phyloP scores from a whole-genome alignment of 2,797 vertebrate species.

The Tauraco hartlaubi region DNA sequence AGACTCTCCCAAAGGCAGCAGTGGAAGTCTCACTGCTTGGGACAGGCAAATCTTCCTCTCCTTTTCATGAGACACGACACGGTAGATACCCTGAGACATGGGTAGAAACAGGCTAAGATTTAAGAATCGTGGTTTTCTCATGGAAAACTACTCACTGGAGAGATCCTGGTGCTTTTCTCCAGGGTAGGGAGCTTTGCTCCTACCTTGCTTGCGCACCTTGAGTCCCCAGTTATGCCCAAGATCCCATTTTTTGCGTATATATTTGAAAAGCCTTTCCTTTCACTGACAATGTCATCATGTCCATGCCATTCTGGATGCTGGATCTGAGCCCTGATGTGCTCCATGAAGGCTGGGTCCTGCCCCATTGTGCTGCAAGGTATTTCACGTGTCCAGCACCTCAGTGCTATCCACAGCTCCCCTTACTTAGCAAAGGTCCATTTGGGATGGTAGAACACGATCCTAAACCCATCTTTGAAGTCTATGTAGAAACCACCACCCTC shows the following conservation, averaged over 20 bases:
- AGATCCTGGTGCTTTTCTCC: not conserved
- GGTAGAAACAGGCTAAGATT: not conserved
- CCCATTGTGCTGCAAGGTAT: rapidly evolving
- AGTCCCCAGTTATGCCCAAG: rapidly evolving
- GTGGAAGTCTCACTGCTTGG: not conserved
- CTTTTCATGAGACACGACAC: not conserved
- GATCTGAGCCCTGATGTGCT: not conserved
- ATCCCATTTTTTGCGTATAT: not conserved
- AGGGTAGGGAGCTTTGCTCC: not conserved
- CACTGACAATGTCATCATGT: not conserved
- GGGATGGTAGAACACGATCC: not conserved
- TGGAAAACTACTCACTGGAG: not conserved
- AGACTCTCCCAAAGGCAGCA: constrained; percentile 26
- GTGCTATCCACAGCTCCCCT: not conserved
- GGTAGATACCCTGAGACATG: not conserved
- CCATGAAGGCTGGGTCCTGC: not conserved
- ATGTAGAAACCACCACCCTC: not conserved
- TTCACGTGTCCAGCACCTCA: rapidly evolving
- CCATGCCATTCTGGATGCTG: not conserved
- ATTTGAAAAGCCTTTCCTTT: not conserved
- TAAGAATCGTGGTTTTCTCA: not conserved
- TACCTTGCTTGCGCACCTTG: not conserved
- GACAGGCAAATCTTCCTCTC: not conserved
- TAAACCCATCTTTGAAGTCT: not conserved
- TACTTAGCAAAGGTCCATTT: not conserved